Percentiles rank a stretch among this genome's conserved stretches.
These are phyloP conservation scores for Macroteleia sp. DNA, from an alignment of 2,888 invertebrate genomes.

Conservation along the genomic window DNA sequence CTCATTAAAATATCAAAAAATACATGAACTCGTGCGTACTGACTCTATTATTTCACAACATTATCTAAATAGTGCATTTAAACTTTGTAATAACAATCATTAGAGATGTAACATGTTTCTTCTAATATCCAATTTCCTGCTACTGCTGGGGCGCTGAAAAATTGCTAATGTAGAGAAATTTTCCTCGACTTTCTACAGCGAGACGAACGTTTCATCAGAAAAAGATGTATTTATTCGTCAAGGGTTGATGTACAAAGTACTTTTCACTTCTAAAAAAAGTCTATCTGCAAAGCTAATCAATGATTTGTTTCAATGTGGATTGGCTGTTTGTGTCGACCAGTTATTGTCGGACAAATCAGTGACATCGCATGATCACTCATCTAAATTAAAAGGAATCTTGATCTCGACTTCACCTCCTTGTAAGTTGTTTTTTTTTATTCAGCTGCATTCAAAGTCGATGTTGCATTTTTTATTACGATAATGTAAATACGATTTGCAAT, in stretches of 20 bases:
- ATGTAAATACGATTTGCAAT: slow-evolving; percentile 9
- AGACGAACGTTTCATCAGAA: slow-evolving; percentile 39
- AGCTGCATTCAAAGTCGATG: too few species aligned
- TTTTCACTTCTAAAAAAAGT: slow-evolving; percentile 5
- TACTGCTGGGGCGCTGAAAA: neutral
- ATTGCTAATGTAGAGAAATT: neutral
- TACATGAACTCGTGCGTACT: too few species aligned
- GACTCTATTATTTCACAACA: too few species aligned
- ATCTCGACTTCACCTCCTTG: slow-evolving; percentile 13
- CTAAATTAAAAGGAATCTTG: slow-evolving; percentile 39
- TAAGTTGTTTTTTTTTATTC: slow-evolving; percentile 25
- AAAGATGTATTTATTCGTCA: slow-evolving; percentile 12
- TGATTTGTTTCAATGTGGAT: slow-evolving; percentile 18
- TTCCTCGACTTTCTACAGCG: slow-evolving; percentile 13
- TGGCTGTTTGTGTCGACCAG: slow-evolving; percentile 19
- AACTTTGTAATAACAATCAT: too few species aligned
- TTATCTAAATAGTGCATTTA: too few species aligned
- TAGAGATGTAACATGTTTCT: slow-evolving; percentile 6
- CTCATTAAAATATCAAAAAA: too few species aligned
- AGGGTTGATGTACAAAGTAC: slow-evolving; percentile 16
- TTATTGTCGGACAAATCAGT: slow-evolving; percentile 39
- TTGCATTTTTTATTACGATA: slow-evolving; percentile 9
- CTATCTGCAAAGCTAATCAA: slow-evolving; percentile 31
- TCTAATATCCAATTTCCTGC: neutral
- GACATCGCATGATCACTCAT: slow-evolving; percentile 25